Base-by-base conservation (phyloP, 2,888 invertebrate species). In the Chromoteleia sp. region DNA sequence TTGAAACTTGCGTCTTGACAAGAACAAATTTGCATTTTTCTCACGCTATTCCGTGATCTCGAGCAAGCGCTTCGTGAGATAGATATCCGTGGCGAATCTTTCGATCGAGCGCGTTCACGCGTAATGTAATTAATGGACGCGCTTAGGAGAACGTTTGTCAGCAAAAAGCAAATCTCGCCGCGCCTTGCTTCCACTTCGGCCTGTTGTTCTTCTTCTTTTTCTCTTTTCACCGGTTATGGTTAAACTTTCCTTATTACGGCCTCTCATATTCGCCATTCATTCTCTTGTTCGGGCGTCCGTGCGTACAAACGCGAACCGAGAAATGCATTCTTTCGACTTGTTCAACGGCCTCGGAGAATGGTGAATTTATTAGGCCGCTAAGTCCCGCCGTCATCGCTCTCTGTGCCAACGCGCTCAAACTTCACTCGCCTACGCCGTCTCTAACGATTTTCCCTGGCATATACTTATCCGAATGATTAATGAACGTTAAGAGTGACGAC, bases 41-140 rank as follows among this genome's bases (percentile, higher is more conserved):
- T 50, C 50, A 39, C 61, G 39, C 21, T 29, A 29, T 19, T 2
- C 8, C 21, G 39, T 21, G 36, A 65, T 68, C 12, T 39, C 10
- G 25, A 25, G 59, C 59, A 14, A 61, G 59, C 14, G 14, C 33
- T 30, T 36, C 41, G 30, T 21, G 59, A 54, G 76, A 84, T 82
- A 54, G 76, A 84, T 82, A 82, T 83, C 85, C 79, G 83, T 76
- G 74, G 83, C 84, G 84, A 87, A 87, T 87, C 85, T 81, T 83
- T 85, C 85, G 83, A 86, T 86, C 83, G 85, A 80, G 79, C 79
- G 82, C 85, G 82, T 86, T 87, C 86, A 84, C 86, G 85, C 83
- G 86, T 86, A 89, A 89, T 87, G 88, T 87, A 90, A 90, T 90
- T 90, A 90, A 89, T 85, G 85, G 61, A 78, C 50, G 61, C 65